Evolutionary conservation across 2,113 vertebrate species (phyloP), one percentile per base, ranked within the genome.

Genomic region (Paracanthobrama guichenoti): DNA sequence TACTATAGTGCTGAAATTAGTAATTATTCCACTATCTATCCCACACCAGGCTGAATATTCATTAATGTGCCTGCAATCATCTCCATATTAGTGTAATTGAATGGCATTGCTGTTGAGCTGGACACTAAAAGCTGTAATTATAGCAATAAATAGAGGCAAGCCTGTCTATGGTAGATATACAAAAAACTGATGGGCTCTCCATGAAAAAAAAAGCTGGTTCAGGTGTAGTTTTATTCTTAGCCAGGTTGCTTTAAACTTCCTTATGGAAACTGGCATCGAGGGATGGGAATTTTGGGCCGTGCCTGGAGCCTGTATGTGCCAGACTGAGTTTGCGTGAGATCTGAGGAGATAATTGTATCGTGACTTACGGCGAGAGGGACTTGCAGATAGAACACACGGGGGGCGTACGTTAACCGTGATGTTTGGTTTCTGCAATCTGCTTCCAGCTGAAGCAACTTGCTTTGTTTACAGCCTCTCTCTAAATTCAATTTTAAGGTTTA

Each of bases 61-160:
- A 91, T 92, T 86, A 85, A 89, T 85, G 81, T 6, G 20, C 22
- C 82, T 75, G 82, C 90, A 91, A 93, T 93, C 86, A 89, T 84
- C 88, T 78, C 31, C 84, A 89, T 85, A 89, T 91, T 86, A 91
- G 87, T 79, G 48, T 50, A 88, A 87, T 77, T 87, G 83, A 83
- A 80, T 71, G 80, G 89, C 88, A 86, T 48, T 87, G 86, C 85
- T 89, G 85, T 57, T 79, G 46, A 79, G 88, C 87, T 86, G 71
- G 87, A 86, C 71, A 84, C 18, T 82, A 85, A 66, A 86, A 86
- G 87, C 55, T 75, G 59, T 79, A 88, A 87, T 89, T 82, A 83
- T 26, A 26, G 39, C 62, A 31, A 20, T 55, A 71, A 53, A 50
- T 79, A 71, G 55, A 83, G 64, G 62, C 73, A 24, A 55, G 59